Percentiles rank a stretch among this genome's conserved stretches.
phyloP scores from a whole-genome alignment of 2,113 vertebrate species.

The Ammospiza nelsoni region DNA sequence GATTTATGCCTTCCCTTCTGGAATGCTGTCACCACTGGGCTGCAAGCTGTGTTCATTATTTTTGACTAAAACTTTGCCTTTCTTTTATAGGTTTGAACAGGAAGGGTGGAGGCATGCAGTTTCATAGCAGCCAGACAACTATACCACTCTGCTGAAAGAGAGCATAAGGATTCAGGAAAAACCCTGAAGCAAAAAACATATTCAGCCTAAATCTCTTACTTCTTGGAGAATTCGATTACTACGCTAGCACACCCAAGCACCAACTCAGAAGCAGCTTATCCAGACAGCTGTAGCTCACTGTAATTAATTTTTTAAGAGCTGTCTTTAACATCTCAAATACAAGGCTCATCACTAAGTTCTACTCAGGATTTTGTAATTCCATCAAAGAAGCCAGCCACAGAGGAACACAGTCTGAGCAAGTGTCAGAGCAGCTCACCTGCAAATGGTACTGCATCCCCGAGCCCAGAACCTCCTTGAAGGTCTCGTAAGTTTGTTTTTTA shows the following conservation, averaged over 20 bases:
- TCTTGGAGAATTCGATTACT: background rate
- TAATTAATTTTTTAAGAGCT: background rate
- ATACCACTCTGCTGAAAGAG: background rate
- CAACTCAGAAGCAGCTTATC: background rate
- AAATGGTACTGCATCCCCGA: slow-evolving; percentile 98
- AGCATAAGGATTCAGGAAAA: background rate
- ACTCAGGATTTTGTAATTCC: background rate
- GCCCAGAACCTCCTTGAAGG: slow-evolving; percentile 93
- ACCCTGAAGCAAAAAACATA: background rate
- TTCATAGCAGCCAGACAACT: background rate
- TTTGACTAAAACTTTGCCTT: background rate
- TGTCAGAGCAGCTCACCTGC: slow-evolving; percentile 78
- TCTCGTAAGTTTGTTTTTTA: slow-evolving; percentile 90
- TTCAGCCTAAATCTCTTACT: background rate
- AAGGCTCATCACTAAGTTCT: background rate
- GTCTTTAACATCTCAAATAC: background rate
- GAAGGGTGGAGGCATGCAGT: background rate
- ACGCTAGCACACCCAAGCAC: background rate
- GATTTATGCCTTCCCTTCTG: background rate
- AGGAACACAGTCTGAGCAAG: background rate
- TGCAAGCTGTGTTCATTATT: background rate
- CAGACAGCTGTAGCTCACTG: background rate
- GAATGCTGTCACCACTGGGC: background rate
- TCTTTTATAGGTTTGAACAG: background rate
- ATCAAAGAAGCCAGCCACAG: background rate